These are phyloP conservation scores for Aythya baeri DNA, from an alignment of 2,113 vertebrate species.

Conservation along the genomic window DNA sequence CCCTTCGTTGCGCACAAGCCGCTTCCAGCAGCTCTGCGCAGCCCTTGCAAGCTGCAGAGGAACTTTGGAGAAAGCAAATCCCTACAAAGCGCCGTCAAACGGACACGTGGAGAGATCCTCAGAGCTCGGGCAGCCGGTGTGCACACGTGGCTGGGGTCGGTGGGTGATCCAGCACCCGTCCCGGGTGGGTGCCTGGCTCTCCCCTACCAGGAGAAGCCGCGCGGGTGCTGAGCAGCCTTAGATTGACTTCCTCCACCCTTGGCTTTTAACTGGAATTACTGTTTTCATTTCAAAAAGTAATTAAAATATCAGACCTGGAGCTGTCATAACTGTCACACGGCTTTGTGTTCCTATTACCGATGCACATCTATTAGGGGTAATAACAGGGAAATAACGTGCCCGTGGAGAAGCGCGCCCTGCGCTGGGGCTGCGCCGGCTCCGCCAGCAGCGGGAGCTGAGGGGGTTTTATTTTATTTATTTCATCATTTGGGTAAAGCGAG, in stretches of 20 bases:
- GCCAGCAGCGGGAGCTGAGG: not conserved
- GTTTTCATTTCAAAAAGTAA: conserved; percentile 56
- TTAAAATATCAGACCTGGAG: conserved; percentile 58
- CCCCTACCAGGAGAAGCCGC: not conserved
- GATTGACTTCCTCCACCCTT: not conserved
- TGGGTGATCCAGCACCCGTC: not conserved
- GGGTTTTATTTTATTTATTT: not conserved
- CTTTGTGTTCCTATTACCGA: not conserved
- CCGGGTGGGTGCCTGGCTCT: not conserved
- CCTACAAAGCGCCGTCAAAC: fast-evolving
- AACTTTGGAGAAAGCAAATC: not conserved
- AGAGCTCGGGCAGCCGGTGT: fast-evolving
- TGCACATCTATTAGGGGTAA: conserved; percentile 5
- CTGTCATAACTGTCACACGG: conserved; percentile 49
- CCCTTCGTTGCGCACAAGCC: too few species aligned
- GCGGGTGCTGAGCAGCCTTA: not conserved
- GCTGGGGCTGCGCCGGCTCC: not conserved
- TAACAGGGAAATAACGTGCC: not conserved
- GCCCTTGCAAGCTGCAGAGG: fast-evolving
- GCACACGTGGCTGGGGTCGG: fast-evolving
- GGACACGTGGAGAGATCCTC: fast-evolving
- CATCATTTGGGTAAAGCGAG: not conserved
- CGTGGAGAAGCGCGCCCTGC: not conserved
- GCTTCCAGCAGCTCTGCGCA: not conserved
- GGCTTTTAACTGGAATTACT: conserved; percentile 50